Evolutionary conservation across 2,113 vertebrate species (phyloP).

Genomic region (Chloroceryle aenea): DNA sequence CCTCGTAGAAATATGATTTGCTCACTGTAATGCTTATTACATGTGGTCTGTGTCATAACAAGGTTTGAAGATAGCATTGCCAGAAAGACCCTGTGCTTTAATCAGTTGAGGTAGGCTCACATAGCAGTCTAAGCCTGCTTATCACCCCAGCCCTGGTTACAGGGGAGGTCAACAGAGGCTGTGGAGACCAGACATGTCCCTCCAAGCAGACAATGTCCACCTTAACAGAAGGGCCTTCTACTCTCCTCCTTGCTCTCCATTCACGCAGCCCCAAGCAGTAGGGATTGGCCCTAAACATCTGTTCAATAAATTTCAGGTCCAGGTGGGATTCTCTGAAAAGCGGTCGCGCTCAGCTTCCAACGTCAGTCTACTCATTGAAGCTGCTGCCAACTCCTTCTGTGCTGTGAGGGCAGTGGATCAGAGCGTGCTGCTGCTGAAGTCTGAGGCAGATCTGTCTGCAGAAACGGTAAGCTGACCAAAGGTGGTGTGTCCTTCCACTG

Average conservation of each 20-base stretch:
- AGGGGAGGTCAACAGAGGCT: neutral
- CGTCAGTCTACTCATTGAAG: constrained; percentile 72
- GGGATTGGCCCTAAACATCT: neutral
- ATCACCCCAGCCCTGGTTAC: neutral
- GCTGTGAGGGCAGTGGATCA: constrained; percentile 85
- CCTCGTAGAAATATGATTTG: neutral
- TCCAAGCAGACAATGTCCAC: neutral
- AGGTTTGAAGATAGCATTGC: neutral
- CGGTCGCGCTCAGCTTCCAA: constrained; percentile 72
- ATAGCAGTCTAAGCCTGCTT: neutral
- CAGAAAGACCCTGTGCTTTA: neutral
- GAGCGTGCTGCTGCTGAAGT: constrained; percentile 79
- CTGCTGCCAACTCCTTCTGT: constrained; percentile 82
- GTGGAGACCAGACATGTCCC: neutral
- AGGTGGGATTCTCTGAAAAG: constrained; percentile 76
- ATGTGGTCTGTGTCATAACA: neutral
- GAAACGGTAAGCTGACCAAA: constrained; percentile 6
- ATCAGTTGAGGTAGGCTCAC: neutral
- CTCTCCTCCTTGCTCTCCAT: neutral
- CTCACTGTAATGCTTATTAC: neutral
- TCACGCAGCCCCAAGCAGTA: neutral
- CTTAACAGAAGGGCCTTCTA: neutral
- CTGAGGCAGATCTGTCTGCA: constrained; percentile 54
- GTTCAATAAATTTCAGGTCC: constrained; percentile 76
- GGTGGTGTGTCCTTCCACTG: neutral